phyloP scores from a whole-genome alignment of 2,888 invertebrate species.

The Lasioglossum vierecki region DNA sequence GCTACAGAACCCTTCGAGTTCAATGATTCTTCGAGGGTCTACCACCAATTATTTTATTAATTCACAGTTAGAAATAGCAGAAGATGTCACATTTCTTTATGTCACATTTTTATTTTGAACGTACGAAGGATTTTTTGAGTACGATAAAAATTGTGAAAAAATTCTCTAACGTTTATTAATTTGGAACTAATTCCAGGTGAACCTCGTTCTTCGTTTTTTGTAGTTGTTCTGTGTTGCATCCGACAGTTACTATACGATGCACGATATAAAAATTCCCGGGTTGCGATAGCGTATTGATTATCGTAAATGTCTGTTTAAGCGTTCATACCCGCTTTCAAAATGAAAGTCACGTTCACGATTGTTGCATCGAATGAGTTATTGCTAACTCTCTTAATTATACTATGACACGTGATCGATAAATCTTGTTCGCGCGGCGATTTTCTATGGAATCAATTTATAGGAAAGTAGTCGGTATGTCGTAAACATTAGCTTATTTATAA shows the following conservation, averaged over 20 bases:
- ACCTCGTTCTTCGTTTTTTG: neutral
- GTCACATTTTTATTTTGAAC: too few species aligned
- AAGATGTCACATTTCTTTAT: neutral
- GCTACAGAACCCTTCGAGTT: neutral
- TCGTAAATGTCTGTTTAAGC: slow-evolving; percentile 44
- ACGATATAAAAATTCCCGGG: slow-evolving; percentile 39
- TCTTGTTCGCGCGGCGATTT: neutral
- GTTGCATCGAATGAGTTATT: neutral
- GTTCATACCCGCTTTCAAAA: slow-evolving; percentile 35
- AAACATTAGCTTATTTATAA: neutral
- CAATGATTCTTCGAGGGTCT: neutral
- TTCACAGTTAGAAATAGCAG: neutral
- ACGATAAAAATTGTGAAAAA: neutral
- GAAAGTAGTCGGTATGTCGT: neutral
- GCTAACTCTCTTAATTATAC: neutral
- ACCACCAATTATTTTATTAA: neutral
- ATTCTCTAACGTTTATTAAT: neutral
- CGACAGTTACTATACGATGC: slow-evolving; percentile 20
- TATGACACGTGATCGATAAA: neutral
- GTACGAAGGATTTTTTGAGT: neutral
- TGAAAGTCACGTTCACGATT: slow-evolving; percentile 25
- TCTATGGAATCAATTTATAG: neutral
- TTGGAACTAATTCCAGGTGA: neutral
- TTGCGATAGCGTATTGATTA: slow-evolving; percentile 51
- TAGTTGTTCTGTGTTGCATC: slow-evolving; percentile 9